phyloP scores from a whole-genome alignment of 37 sponge, comb jelly and placozoan genomes.

The Aphrocallistes beatrix region DNA sequence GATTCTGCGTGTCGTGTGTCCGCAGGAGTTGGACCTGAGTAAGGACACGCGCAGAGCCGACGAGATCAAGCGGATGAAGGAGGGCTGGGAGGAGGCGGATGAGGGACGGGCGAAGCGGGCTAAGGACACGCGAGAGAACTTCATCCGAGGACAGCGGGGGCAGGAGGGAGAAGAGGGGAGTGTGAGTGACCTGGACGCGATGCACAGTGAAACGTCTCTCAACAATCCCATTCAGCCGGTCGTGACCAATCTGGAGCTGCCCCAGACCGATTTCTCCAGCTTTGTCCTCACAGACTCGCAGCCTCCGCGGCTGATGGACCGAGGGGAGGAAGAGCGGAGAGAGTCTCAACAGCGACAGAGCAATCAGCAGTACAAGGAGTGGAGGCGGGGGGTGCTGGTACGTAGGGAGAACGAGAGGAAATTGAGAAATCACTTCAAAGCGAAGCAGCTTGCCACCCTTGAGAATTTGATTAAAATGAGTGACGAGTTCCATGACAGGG shows the following conservation, averaged over 20 bases:
- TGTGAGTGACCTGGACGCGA: neutral
- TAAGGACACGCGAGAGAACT: neutral
- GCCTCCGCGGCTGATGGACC: neutral
- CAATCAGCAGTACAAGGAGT: neutral
- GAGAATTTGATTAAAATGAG: conserved; percentile 14
- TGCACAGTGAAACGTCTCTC: neutral
- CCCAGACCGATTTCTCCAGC: neutral
- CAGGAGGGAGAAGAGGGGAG: neutral
- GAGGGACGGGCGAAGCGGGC: conserved; percentile 79
- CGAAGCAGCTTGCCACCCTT: neutral
- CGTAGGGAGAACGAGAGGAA: neutral
- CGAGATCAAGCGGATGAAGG: conserved; percentile 65
- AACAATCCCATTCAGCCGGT: neutral
- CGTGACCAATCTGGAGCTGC: neutral
- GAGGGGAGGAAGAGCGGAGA: neutral
- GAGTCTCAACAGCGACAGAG: neutral
- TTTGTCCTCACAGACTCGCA: neutral
- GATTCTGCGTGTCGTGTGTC: neutral
- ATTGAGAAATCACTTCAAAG: neutral
- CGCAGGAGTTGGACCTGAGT: conserved; percentile 29
- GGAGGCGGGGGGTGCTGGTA: neutral
- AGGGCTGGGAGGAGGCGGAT: conserved; percentile 78
- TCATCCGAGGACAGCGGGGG: neutral
- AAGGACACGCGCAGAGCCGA: conserved; percentile 78
- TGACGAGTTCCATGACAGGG: neutral